Percentiles rank a stretch among this genome's conserved stretches.
These are phyloP conservation scores for Thumatha senex DNA, from an alignment of 2,888 invertebrate species.

Conservation along the genomic window DNA sequence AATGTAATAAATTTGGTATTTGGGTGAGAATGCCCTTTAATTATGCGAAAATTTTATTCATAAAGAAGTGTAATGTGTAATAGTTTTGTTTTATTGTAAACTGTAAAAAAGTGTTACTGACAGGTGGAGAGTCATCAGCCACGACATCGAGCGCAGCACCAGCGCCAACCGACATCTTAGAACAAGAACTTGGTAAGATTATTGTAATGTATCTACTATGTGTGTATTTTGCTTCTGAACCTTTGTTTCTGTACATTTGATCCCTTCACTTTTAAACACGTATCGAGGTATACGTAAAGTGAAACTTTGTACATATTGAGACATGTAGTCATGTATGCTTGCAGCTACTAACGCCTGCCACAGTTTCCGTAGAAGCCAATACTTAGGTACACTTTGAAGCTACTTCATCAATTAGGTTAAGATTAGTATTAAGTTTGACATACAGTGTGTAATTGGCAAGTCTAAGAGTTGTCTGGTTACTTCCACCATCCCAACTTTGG, in stretches of 20 bases:
- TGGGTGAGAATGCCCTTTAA: too few species aligned
- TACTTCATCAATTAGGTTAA: too few species aligned
- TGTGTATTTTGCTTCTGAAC: slow-evolving; percentile 10
- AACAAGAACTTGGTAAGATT: slow-evolving; percentile 74
- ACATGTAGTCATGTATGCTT: slow-evolving; percentile 6
- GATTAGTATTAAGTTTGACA: too few species aligned
- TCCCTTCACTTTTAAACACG: slow-evolving; percentile 8
- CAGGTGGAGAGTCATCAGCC: slow-evolving; percentile 72
- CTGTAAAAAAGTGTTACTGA: too few species aligned
- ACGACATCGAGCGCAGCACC: slow-evolving; percentile 56
- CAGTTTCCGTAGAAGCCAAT: slow-evolving; percentile 7
- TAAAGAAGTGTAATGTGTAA: not conserved
- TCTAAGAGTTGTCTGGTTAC: too few species aligned
- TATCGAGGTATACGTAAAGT: not conserved
- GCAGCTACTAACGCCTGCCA: slow-evolving; percentile 14
- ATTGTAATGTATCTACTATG: slow-evolving; percentile 11
- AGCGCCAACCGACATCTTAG: slow-evolving; percentile 56
- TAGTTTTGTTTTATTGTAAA: slow-evolving; percentile 5
- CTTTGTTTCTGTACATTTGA: slow-evolving; percentile 7
- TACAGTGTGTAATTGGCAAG: too few species aligned
- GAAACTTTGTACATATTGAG: slow-evolving; percentile 3
- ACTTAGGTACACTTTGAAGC: not conserved
- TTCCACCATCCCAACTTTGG: too few species aligned
- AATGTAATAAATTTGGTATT: too few species aligned
- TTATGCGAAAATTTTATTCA: too few species aligned